A percentile compares a stretch with the other conserved stretches of the same genome.
These are phyloP conservation scores for Silurus asotus DNA, from an alignment of 2,113 vertebrate genomes.

Conservation along the genomic window DNA sequence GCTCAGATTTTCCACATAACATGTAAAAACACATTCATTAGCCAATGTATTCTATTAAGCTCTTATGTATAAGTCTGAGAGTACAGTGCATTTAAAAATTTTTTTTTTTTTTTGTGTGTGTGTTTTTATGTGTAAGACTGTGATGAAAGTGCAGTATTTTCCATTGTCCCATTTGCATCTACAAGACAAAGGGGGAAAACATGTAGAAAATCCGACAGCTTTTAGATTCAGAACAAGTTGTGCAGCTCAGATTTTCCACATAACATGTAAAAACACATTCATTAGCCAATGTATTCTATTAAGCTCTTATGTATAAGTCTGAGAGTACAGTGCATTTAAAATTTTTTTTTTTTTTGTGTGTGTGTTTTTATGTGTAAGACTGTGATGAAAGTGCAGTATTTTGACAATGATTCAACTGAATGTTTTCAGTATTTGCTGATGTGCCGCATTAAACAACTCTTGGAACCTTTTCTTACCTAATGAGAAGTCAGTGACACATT, in stretches of 20 bases:
- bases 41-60: neutral
- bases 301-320: neutral
- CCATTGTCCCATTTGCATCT: conserved; percentile 29
- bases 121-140: too few species aligned
- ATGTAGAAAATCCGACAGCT: neutral
- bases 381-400: neutral
- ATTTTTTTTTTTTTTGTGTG: too few species aligned
- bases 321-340: neutral
- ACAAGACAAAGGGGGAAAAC: neutral
- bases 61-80: neutral
- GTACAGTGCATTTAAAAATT: neutral
- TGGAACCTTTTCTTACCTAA: neutral
- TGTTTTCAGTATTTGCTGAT: neutral
- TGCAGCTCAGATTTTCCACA: neutral
- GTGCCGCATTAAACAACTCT: neutral
- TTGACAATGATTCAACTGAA: neutral
- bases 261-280: neutral
- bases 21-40: neutral
- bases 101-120: too few species aligned
- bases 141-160: neutral
- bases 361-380: too few species aligned
- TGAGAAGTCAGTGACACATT: neutral
- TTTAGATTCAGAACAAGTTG: neutral
- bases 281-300: neutral
- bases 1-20: neutral